Percentiles rank a stretch among this genome's conserved stretches.
phyloP scores from a whole-genome alignment of 2,113 vertebrate genomes.

The Dolichallabes microphthalmus region DNA sequence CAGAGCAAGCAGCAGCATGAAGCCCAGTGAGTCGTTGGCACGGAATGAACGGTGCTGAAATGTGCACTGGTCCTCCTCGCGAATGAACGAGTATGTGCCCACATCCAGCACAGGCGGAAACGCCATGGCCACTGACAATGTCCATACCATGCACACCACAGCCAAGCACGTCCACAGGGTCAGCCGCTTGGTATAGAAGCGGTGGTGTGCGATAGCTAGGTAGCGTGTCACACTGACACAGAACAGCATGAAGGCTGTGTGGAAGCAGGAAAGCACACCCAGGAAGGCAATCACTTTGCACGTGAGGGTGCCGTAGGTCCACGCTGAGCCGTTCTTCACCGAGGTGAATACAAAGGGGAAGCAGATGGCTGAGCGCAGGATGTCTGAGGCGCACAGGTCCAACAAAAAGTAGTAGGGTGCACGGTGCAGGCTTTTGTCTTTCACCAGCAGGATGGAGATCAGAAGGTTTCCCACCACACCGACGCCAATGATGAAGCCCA shows the following conservation, averaged over 20 bases:
- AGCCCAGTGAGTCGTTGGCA: slow-evolving; percentile 98
- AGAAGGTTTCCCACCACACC: slow-evolving; percentile 99
- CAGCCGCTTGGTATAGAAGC: slow-evolving; percentile 98
- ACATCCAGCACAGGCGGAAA: slow-evolving; percentile 98
- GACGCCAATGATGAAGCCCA: slow-evolving; percentile 99
- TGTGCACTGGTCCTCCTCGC: slow-evolving; percentile 98
- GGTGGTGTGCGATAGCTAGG: slow-evolving; percentile 97
- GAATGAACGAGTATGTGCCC: slow-evolving; percentile 97
- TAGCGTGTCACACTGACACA: slow-evolving; percentile 98
- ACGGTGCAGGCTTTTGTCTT: slow-evolving; percentile 99
- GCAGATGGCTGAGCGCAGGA: slow-evolving; percentile 97
- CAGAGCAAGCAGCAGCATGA: slow-evolving; percentile 98
- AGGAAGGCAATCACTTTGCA: slow-evolving; percentile 99
- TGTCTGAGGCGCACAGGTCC: slow-evolving; percentile 98
- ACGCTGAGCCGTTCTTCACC: slow-evolving; percentile 96
- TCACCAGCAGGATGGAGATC: slow-evolving; percentile 99
- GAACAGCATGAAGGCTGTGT: slow-evolving; percentile 99
- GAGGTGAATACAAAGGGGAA: slow-evolving; percentile 99
- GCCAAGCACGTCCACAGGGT: slow-evolving; percentile 99
- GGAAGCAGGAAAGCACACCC: slow-evolving; percentile 97
- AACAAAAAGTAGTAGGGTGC: slow-evolving; percentile 98
- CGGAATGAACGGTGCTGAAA: slow-evolving; percentile 99
- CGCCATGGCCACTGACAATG: slow-evolving; percentile 97
- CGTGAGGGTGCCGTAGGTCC: slow-evolving; percentile 96
- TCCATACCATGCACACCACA: slow-evolving; percentile 99